Base-by-base conservation (phyloP, 2,797 vertebrate species). In the Liparis tanakae region DNA sequence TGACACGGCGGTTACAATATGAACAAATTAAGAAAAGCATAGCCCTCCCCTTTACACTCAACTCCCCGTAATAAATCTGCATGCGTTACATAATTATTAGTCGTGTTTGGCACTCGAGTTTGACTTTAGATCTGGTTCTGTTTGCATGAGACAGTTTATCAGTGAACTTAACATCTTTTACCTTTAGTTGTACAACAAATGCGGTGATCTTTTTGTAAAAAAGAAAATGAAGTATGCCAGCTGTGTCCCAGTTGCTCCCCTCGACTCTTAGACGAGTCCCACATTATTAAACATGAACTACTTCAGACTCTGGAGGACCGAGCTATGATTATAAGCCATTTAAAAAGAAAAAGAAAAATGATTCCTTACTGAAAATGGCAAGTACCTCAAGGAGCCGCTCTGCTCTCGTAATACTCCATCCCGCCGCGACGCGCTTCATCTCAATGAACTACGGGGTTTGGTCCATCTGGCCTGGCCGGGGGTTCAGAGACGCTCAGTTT, bases 31-130 rank as follows among this genome's bases (percentile, higher is more conserved):
- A 43, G 36, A 64, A 59, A 67, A 65, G 63, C 13, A 13, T 14
- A 70, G 3, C 64, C 62, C 46, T 34, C 5, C 4, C 66, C 74
- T 76, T 79, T 43, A n/a, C 73, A 54, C 73, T 66, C 60, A 15
- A n/a, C 67, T 65, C 20, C 66, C 65, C 37, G 0, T 58, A 20
- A 72, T 61, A 64, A 69, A 73, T 70, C 73, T 58, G 70, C 81
- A 79, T 80, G 72, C 78, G 71, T 54, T 39, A 70, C 75, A 68
- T 74, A 73, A 72, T 74, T 33, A 41, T 43, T 53, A 72, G 70
- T 69, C 69, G 79, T 59, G 80, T 92, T 94, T 94, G 93, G 93
- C 93, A 94, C 92, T 88, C 79, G 69, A 70, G 59, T 82, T 89
- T 17, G 13, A 72, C 67, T 70, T 78, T 56, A 54, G 41, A 65